Evolutionary conservation across 2,797 vertebrate species (phyloP).

Genomic region (Parauchenoglanis punctatus): DNA sequence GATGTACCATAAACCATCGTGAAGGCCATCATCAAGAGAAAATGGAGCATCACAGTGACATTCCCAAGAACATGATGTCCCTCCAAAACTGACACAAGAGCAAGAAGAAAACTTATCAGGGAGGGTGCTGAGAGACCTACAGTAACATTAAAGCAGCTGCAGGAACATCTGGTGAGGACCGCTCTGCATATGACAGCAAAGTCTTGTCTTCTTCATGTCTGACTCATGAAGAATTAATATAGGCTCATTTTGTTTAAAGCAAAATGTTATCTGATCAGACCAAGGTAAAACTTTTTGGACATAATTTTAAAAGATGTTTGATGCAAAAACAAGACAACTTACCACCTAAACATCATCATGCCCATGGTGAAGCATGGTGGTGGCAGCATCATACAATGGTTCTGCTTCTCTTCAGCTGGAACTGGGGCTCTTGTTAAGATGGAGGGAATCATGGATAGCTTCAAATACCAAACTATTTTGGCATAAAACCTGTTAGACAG

Average conservation of each 20-base stretch:
- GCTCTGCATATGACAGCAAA: not conserved
- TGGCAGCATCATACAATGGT: not conserved
- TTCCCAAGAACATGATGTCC: not conserved
- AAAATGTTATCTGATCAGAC: not conserved
- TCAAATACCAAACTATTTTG: not conserved
- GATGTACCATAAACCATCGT: no score
- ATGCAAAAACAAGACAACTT: not conserved
- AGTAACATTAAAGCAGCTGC: not conserved
- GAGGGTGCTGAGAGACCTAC: not conserved
- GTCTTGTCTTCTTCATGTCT: not conserved
- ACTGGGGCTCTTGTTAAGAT: not conserved
- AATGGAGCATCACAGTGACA: not conserved
- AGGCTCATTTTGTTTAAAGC: no score
- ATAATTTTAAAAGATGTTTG: not conserved
- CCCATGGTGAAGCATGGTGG: not conserved
- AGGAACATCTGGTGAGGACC: not conserved
- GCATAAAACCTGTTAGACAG: not conserved
- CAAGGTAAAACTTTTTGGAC: not conserved
- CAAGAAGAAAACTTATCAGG: not conserved
- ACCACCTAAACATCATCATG: not conserved
- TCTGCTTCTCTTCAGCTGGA: not conserved
- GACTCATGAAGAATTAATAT: no score
- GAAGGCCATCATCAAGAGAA: not conserved
- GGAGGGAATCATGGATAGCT: not conserved
- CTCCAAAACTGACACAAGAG: not conserved